Evolutionary conservation across 64 coral and sea anemone species (phyloP).

Genomic region (Porites lutea): DNA sequence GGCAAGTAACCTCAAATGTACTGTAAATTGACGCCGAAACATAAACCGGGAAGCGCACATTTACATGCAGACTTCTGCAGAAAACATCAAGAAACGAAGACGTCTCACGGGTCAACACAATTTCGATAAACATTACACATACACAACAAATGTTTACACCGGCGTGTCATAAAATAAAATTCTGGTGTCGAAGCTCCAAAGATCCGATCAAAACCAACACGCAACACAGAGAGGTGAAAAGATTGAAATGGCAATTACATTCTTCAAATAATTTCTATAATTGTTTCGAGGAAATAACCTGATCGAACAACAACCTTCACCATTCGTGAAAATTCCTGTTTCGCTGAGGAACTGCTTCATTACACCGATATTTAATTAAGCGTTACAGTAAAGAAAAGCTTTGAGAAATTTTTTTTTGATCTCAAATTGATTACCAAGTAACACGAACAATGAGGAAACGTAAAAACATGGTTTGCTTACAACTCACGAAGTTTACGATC

Average conservation of each 20-base stretch:
- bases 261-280: constrained; percentile 14
- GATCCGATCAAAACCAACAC: background rate
- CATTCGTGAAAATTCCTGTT: background rate
- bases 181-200: background rate
- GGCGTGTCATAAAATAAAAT: background rate
- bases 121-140: background rate
- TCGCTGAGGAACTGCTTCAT: background rate
- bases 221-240: background rate
- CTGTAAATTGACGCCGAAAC: too few species aligned
- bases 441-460: background rate
- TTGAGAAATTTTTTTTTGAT: background rate
- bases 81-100: too few species aligned
- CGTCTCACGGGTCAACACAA: background rate
- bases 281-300: background rate
- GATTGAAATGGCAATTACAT: background rate
- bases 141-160: constrained; percentile 4
- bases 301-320: background rate
- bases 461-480: background rate
- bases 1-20: too few species aligned
- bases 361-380: background rate
- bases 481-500: background rate
- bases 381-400: background rate
- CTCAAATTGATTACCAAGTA: background rate
- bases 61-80: too few species aligned
- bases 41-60: too few species aligned